Percentiles rank a stretch among this genome's conserved stretches.
Conservation (phyloP, 2,888 invertebrate genomes). For the Eilema sororculum region DNA sequence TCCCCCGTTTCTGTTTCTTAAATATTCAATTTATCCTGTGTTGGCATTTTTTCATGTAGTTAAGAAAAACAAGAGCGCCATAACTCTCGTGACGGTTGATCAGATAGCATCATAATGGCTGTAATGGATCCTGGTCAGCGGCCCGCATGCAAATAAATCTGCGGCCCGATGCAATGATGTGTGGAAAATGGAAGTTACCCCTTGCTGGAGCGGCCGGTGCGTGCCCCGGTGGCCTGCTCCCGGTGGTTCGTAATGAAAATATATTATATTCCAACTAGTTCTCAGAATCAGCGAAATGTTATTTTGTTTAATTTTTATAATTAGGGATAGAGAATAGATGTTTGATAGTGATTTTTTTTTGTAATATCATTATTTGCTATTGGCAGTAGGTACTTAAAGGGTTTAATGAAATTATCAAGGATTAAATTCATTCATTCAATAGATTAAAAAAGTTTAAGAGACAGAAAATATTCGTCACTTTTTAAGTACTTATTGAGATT, state of each 20-base stretch:
- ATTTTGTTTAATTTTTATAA: background rate
- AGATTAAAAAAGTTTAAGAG: too few relatives aligned
- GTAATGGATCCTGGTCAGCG: slow-evolving; percentile 87
- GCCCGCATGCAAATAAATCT: slow-evolving; percentile 88
- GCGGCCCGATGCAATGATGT: slow-evolving; percentile 87
- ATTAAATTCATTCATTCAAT: too few relatives aligned
- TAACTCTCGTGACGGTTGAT: slow-evolving; percentile 85
- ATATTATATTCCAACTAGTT: slow-evolving; percentile 38
- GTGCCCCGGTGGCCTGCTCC: slow-evolving; percentile 53
- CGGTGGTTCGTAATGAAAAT: slow-evolving; percentile 47
- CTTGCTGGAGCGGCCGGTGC: slow-evolving; percentile 63
- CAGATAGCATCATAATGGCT: slow-evolving; percentile 85
- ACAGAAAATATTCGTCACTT: too few relatives aligned
- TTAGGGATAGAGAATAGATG: background rate
- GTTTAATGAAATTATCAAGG: too few relatives aligned
- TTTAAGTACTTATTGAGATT: too few relatives aligned
- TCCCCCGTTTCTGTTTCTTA: slow-evolving; percentile 67
- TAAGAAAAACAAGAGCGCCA: slow-evolving; percentile 84
- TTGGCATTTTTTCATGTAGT: slow-evolving; percentile 79
- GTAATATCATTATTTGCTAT: background rate
- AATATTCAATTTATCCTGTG: slow-evolving; percentile 72
- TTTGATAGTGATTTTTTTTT: background rate
- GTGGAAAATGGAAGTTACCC: slow-evolving; percentile 85
- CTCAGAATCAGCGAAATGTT: background rate
- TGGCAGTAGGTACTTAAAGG: too few relatives aligned